These are phyloP conservation scores for Protobothrops mucrosquamatus DNA, from an alignment of 2,113 vertebrate species.

Conservation along the genomic window DNA sequence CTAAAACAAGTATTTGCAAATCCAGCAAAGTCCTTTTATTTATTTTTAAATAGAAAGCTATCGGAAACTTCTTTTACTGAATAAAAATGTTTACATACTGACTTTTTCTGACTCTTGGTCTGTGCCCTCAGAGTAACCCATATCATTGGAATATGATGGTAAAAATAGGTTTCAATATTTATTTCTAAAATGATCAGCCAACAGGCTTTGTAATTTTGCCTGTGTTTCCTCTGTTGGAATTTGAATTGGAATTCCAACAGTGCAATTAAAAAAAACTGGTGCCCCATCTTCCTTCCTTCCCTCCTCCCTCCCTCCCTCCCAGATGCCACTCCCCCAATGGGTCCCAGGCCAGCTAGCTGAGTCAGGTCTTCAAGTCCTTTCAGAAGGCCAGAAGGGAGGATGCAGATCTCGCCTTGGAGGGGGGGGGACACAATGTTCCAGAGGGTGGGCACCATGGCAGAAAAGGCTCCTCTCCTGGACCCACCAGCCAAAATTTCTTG, in stretches of 20 bases:
- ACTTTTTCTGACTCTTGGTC: constrained; percentile 58
- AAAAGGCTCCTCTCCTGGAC: too few relatives aligned
- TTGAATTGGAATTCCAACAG: neutral
- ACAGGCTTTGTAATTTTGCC: neutral
- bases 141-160: constrained; percentile 46
- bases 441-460: neutral
- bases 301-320: neutral
- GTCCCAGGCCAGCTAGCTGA: neutral
- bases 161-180: constrained; percentile 58
- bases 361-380: neutral
- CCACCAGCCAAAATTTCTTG: too few relatives aligned
- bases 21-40: constrained; percentile 31
- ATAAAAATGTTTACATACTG: constrained; percentile 56
- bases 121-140: constrained; percentile 48
- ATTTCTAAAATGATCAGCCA: constrained; percentile 50
- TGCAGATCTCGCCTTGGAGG: neutral
- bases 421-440: neutral
- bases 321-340: neutral
- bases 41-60: constrained; percentile 40
- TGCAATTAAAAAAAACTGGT: neutral
- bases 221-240: neutral
- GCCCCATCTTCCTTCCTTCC: neutral
- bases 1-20: constrained; percentile 38
- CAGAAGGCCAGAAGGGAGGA: neutral
- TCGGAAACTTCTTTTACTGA: constrained; percentile 46